phyloP scores from a whole-genome alignment of 2,888 invertebrate genomes.

The Agriopis aurantiaria region DNA sequence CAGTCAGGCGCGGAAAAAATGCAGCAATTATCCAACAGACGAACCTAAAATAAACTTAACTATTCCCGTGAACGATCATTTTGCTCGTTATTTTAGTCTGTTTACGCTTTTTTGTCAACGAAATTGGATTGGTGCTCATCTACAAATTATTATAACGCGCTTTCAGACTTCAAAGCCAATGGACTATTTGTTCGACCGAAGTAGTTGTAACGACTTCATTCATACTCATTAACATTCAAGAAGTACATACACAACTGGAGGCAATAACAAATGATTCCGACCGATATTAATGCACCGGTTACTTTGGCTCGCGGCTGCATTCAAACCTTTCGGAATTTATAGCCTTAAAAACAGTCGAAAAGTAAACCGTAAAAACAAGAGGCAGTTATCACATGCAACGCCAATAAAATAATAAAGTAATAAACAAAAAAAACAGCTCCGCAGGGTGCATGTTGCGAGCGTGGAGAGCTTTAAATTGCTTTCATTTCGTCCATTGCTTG shows the following conservation, averaged over 20 bases:
- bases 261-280: slow-evolving; percentile 73
- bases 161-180: slow-evolving; percentile 63
- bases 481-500: slow-evolving; percentile 65
- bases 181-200: slow-evolving; percentile 52
- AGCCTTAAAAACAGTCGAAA: slow-evolving; percentile 67
- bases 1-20: slow-evolving; percentile 80
- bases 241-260: slow-evolving; percentile 57
- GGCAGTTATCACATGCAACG: slow-evolving; percentile 73
- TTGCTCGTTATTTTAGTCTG: slow-evolving; percentile 76
- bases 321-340: slow-evolving; percentile 74
- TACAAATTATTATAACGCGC: slow-evolving; percentile 62
- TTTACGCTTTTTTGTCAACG: slow-evolving; percentile 73
- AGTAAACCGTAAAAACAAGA: slow-evolving; percentile 78
- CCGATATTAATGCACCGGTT: slow-evolving; percentile 72
- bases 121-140: slow-evolving; percentile 54
- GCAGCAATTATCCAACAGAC: slow-evolving; percentile 81
- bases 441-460: slow-evolving; percentile 66
- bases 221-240: slow-evolving; percentile 54
- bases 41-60: slow-evolving; percentile 70
- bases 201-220: slow-evolving; percentile 58
- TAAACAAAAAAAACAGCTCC: slow-evolving; percentile 70
- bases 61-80: slow-evolving; percentile 76
- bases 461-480: slow-evolving; percentile 68
- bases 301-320: slow-evolving; percentile 66
- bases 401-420: slow-evolving; percentile 80